These are phyloP conservation scores for Baryphthengus martii DNA, from an alignment of 2,113 vertebrate genomes.

Conservation along the genomic window DNA sequence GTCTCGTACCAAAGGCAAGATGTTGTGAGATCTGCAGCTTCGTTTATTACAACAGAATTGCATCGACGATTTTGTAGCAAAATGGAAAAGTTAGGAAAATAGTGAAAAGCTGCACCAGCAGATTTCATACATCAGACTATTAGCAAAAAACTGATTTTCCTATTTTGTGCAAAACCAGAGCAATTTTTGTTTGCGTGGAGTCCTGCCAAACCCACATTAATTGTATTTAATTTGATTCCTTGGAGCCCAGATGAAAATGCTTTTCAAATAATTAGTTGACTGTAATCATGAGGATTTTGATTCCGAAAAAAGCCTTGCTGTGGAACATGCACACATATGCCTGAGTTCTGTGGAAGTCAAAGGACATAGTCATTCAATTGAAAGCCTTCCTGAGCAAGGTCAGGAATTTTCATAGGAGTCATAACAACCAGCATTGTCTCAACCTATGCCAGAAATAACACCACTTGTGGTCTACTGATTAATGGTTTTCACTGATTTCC, in stretches of 20 bases:
- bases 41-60: conserved; percentile 34
- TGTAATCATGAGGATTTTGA: conserved; percentile 7
- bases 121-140: background rate
- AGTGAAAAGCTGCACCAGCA: conserved; percentile 6
- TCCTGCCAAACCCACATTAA: conserved; percentile 49
- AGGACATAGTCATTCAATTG: conserved; percentile 21
- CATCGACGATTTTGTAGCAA: conserved; percentile 14
- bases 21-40: background rate
- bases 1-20: background rate
- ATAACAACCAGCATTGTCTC: background rate
- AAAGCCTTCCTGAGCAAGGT: conserved; percentile 15
- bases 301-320: background rate
- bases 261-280: conserved; percentile 45
- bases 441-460: background rate
- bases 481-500: background rate
- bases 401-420: background rate
- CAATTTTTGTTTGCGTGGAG: conserved; percentile 29
- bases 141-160: conserved; percentile 23
- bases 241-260: conserved; percentile 47
- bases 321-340: background rate
- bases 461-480: background rate
- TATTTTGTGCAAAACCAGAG: background rate
- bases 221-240: conserved; percentile 32
- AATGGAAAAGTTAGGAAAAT: background rate
- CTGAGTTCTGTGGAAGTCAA: background rate